phyloP scores from a whole-genome alignment of 2,797 vertebrate species.

The Knipowitschia caucasica region DNA sequence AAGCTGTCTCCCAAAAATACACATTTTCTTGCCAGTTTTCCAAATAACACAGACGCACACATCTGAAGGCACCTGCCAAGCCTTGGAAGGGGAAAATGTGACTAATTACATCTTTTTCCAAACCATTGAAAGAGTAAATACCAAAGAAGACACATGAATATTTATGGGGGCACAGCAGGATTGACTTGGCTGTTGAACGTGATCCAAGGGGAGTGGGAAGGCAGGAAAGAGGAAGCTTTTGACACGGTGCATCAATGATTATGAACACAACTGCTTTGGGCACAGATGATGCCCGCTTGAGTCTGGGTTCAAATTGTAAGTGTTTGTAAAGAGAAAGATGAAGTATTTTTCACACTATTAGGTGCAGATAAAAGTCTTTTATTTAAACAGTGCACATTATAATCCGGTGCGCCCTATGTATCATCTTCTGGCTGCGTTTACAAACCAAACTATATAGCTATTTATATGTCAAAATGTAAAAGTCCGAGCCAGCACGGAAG shows the following conservation, averaged over 20 bases:
- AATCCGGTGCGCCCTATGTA: no score
- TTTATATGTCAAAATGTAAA: no score
- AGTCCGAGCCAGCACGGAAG: no score
- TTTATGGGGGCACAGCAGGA: conserved; percentile 65
- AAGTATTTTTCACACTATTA: not conserved
- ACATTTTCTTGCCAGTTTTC: conserved; percentile 38
- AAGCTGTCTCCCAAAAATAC: conserved; percentile 37
- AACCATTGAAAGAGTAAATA: conserved; percentile 72
- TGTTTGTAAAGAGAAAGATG: conserved; percentile 7
- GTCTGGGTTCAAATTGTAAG: no score
- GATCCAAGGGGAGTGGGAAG: conserved; percentile 51
- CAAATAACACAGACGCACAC: conserved; percentile 14
- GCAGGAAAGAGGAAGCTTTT: conserved; percentile 47
- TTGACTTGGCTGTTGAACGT: conserved; percentile 62
- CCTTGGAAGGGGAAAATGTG: conserved; percentile 56
- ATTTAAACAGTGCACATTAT: no score
- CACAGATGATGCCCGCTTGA: conserved; percentile 16
- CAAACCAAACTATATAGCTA: no score
- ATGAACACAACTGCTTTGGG: conserved; percentile 11
- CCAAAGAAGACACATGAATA: conserved; percentile 67
- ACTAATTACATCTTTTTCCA: conserved; percentile 76
- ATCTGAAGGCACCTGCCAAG: conserved; percentile 58
- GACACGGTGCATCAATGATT: conserved; percentile 54
- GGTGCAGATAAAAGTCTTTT: no score
- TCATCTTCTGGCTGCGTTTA: no score